Evolutionary conservation across 2,888 invertebrate species (phyloP).

Genomic region (Mesochorus sp.): DNA sequence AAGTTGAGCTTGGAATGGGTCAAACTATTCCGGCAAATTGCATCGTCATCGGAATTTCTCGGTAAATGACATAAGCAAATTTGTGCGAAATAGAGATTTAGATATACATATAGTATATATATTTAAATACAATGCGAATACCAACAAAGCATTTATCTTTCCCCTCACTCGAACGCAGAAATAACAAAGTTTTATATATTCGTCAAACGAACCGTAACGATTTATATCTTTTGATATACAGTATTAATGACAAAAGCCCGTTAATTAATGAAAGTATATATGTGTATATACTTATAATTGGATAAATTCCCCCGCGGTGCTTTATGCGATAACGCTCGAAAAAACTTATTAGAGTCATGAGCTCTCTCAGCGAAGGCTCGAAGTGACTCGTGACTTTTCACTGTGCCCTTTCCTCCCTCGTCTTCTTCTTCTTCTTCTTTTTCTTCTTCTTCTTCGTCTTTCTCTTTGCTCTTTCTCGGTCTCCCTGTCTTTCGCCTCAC

Average conservation of each 20-base stretch:
- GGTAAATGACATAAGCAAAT: background rate
- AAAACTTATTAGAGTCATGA: constrained; percentile 55
- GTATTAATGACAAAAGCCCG: constrained; percentile 46
- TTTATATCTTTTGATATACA: constrained; percentile 15
- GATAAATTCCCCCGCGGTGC: constrained; percentile 37
- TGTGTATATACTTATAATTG: constrained; percentile 50
- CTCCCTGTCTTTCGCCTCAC: constrained; percentile 36
- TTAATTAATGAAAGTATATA: constrained; percentile 54
- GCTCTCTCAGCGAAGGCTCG: constrained; percentile 14
- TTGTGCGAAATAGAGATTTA: background rate
- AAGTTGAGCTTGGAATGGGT: background rate
- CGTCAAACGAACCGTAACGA: constrained; percentile 3
- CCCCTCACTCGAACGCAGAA: background rate
- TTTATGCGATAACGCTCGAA: constrained; percentile 49
- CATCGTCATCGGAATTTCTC: constrained; percentile 16
- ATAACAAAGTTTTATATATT: constrained; percentile 20
- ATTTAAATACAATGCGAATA: background rate
- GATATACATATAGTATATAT: background rate
- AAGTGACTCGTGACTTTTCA: constrained; percentile 57
- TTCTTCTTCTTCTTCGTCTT: constrained; percentile 3
- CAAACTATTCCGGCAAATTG: background rate
- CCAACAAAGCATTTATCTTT: background rate
- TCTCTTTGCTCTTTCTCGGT: background rate
- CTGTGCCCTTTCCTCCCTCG: background rate
- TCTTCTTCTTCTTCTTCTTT: constrained; percentile 19